A percentile compares a stretch with the other conserved stretches of the same genome.
Conservation (phyloP, 2,888 invertebrate species). For the Dysmachus trigonus region DNA sequence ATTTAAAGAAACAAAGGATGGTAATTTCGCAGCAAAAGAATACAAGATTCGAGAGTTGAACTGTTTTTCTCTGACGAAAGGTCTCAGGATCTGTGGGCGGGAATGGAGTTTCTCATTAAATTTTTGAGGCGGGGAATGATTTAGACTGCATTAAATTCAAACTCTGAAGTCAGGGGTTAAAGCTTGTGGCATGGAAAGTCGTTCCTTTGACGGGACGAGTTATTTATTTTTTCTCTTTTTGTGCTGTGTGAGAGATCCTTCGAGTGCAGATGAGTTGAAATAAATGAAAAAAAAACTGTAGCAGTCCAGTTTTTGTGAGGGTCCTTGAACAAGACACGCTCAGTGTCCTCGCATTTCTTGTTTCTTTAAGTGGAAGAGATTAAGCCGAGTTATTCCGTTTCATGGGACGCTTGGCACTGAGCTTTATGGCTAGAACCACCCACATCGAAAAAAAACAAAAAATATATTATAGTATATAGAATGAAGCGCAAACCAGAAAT, state of each 20-base stretch:
- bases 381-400: not conserved
- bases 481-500: not conserved
- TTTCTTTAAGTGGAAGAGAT: conserved; percentile 1
- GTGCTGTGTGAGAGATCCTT: not conserved
- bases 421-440: not conserved
- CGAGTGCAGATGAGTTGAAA: conserved; percentile 15
- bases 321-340: not conserved
- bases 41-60: not conserved
- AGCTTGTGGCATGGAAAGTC: not conserved
- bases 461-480: too few relatives aligned
- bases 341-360: not conserved
- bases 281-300: conserved; percentile 1
- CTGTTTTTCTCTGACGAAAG: not conserved
- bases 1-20: conserved; percentile 36
- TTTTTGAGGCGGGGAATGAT: not conserved
- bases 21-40: conserved; percentile 21
- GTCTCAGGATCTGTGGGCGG: not conserved
- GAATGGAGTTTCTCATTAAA: conserved; percentile 11
- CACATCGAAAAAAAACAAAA: not conserved
- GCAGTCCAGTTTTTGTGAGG: not conserved
- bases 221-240: not conserved
- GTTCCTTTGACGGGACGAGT: not conserved
- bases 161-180: conserved; percentile 15
- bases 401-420: conserved; percentile 3
- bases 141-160: conserved; percentile 11